Evolutionary conservation across 64 coral and sea anemone species (phyloP), one percentile per base, ranked within the genome.

Genomic region (Cladopsammia gracilis): DNA sequence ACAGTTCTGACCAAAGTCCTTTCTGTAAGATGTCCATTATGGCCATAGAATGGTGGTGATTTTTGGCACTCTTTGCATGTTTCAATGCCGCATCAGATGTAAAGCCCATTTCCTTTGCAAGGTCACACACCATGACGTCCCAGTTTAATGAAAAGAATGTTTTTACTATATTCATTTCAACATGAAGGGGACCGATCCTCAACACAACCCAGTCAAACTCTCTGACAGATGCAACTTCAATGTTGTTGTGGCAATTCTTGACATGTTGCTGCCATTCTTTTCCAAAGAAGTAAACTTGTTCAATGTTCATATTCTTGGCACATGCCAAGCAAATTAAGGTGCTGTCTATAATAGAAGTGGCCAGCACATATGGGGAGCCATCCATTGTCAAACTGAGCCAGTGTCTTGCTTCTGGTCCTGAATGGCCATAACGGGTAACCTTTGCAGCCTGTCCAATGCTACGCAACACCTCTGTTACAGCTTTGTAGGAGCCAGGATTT

Each of bases 321-420:
- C 82, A 86, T 8, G 62, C 22, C n/a, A 22, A 11, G 43, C 82
- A 86, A 25, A 86, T 65, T 7, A 67, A 68, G 13, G 62, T 68
- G 5, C 25, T 8, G 12, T 86, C 65, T 13, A 86, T 70, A 15
- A 86, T 61, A 13, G 4, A 7, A 24, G 12, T 16, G 6, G 62
- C 61, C 7, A 67, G 14, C n/a, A 26, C n/a, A 68, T 67, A 67
- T 46, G 82, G 60, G 7, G 64, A 50, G 18, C 58, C 82, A 67
- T 86, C 82, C 82, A 86, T 86, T 8, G 82, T 86, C 5, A 86
- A 3, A 86, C 25, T 26, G 7, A 86, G 57, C 82, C 82, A 65
- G 4, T 86, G 18, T 54, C 82, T 46, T 26, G 82, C 5, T 24
- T 86, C 11, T 18, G 19, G 20, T 6, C 62, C 48, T 4, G 23